Evolutionary conservation across 2,888 invertebrate species (phyloP), one percentile per base, ranked within the genome.

Genomic region (Megastigmus dorsalis): DNA sequence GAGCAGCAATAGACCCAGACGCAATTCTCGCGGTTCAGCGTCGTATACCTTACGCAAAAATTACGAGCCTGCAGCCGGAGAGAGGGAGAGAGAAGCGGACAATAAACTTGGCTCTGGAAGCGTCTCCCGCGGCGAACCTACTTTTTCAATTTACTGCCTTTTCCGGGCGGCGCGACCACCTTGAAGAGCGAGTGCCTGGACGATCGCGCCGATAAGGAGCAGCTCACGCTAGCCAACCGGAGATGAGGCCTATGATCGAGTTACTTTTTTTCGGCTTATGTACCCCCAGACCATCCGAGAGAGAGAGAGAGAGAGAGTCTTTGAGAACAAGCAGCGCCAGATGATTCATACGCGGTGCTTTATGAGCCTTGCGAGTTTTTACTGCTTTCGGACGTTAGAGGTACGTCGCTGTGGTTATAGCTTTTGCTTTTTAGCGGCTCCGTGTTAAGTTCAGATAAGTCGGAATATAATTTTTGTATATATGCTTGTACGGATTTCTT

Each of bases 21-120:
- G 38, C n/a, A 18, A 48, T 15, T 9, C 20, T 6, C 23, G 23
- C 48, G 20, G 48, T 10, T 13, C n/a, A 7, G n/a, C n/a, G n/a
- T n/a, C 2, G 26, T 18, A 54, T 7, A 23, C 33, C 38, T 75
- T 77, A 78, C 79, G 79, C 81, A 45, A 81, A 84, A 84, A 83
- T 84, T 83, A 84, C 79, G 79, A 80, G 69, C 33, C 38, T 50
- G n/a, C n/a, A 79, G 76, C 75, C 72, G 63, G 71, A 74, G 79
- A n/a, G n/a, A n/a, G n/a, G n/a, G n/a, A n/a, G n/a, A n/a, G n/a
- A n/a, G n/a, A n/a, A n/a, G n/a, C n/a, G n/a, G n/a, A 79, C 74
- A 76, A 81, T 81, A 81, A 80, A 80, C 59, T 77, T 78, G 48
- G 65, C 73, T 67, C 78, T n/a, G n/a, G n/a, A n/a, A n/a, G n/a